Conservation (phyloP, 2,797 vertebrate genomes). For the Neoniphon sammara region DNA sequence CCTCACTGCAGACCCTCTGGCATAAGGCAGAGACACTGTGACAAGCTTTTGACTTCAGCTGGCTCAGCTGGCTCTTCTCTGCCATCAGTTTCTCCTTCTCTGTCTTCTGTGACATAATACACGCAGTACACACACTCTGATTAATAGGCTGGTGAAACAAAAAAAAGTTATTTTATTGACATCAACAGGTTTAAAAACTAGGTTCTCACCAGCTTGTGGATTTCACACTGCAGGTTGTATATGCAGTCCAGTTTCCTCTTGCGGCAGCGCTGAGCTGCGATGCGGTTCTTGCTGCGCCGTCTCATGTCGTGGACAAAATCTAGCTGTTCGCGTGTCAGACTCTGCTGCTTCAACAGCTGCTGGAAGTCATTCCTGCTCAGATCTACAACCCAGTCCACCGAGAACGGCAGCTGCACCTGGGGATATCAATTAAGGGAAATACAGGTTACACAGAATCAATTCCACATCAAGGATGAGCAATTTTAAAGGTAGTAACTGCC, state of each 20-base stretch:
- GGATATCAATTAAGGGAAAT: not conserved
- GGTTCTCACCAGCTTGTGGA: conserved; percentile 91
- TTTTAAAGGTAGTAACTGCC: too few relatives aligned
- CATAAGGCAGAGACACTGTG: conserved; percentile 90
- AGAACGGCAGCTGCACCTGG: conserved; percentile 92
- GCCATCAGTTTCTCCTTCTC: conserved; percentile 88
- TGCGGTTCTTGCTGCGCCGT: conserved; percentile 95
- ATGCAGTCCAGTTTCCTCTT: conserved; percentile 98
- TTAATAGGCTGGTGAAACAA: not conserved
- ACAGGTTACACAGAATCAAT: too few relatives aligned
- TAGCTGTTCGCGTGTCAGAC: conserved; percentile 89
- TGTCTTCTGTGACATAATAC: conserved; percentile 79
- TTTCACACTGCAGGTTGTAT: conserved; percentile 94
- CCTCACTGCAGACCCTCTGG: conserved; percentile 90
- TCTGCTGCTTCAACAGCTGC: conserved; percentile 92
- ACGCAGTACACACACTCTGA: conserved; percentile 15
- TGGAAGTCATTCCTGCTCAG: conserved; percentile 96
- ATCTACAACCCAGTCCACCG: conserved; percentile 89
- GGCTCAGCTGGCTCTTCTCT: conserved; percentile 87
- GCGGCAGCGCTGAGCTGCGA: conserved; percentile 96
- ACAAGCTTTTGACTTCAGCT: conserved; percentile 86
- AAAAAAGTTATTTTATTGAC: not conserved
- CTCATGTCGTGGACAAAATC: conserved; percentile 95
- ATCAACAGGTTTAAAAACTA: not conserved
- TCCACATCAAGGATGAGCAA: too few relatives aligned